These are phyloP conservation scores for Drosophila mimetica DNA, from an alignment of 2,888 invertebrate species.

Conservation along the genomic window DNA sequence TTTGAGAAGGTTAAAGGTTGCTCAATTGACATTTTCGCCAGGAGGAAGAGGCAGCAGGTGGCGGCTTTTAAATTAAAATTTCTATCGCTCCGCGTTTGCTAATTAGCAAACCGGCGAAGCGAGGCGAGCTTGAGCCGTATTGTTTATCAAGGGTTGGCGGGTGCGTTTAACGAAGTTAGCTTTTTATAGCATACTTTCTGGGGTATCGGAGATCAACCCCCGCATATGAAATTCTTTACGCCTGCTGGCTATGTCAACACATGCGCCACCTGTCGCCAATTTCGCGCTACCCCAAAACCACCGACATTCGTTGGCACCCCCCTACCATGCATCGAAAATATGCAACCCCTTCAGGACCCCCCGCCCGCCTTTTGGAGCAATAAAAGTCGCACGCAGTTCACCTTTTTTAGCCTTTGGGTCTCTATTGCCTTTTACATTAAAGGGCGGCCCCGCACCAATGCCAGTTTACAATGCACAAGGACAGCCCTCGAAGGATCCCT, in stretches of 20 bases:
- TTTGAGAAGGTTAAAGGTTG: conserved; percentile 62
- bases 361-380: conserved; percentile 41
- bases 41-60: conserved; percentile 3
- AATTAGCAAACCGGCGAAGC: conserved; percentile 35
- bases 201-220: conserved; percentile 46
- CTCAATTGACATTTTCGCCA: conserved; percentile 58
- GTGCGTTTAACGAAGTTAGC: conserved; percentile 36
- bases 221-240: conserved; percentile 27
- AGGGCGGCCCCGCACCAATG: conserved; percentile 20
- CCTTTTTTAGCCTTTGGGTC: conserved; percentile 35
- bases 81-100: conserved; percentile 34
- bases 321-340: background rate
- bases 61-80: conserved; percentile 38
- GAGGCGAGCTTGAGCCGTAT: conserved; percentile 21
- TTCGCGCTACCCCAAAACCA: conserved; percentile 16
- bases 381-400: conserved; percentile 75
- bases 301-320: conserved; percentile 8
- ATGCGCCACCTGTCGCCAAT: conserved; percentile 71
- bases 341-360: conserved; percentile 2
- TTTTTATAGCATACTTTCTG: conserved; percentile 39
- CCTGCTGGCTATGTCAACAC: conserved; percentile 61
- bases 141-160: conserved; percentile 23
- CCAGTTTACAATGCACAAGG: conserved; percentile 50
- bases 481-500: conserved; percentile 30
- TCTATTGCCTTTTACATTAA: conserved; percentile 48